These are phyloP conservation scores for Mandrillus leucophaeus DNA, from an alignment of 2,113 vertebrate genomes.

Conservation along the genomic window DNA sequence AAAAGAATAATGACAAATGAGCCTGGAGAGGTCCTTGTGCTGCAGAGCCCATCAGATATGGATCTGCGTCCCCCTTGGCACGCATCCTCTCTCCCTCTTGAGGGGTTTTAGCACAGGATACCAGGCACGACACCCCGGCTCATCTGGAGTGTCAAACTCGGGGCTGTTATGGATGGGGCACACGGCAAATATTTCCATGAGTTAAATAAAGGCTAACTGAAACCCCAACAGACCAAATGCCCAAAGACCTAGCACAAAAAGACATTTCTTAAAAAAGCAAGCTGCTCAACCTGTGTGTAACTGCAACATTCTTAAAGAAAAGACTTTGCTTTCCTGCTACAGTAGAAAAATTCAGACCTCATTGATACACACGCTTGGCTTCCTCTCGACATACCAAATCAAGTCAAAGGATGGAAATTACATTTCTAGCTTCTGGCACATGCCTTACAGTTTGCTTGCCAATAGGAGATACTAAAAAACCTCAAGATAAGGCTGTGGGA, in stretches of 20 bases:
- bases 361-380: fast-evolving
- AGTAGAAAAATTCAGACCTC: not conserved
- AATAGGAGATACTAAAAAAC: not conserved
- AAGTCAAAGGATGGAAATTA: fast-evolving
- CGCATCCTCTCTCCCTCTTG: not conserved
- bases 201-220: not conserved
- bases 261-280: not conserved
- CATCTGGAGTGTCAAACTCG: not conserved
- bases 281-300: not conserved
- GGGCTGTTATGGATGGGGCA: not conserved
- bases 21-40: not conserved
- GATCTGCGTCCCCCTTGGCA: not conserved
- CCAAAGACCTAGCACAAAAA: not conserved
- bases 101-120: not conserved
- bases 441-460: not conserved
- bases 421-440: not conserved
- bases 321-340: not conserved
- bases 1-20: not conserved
- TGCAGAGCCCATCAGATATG: fast-evolving
- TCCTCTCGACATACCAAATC: not conserved
- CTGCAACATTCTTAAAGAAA: not conserved
- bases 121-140: fast-evolving
- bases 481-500: not conserved
- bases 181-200: fast-evolving
- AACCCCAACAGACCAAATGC: not conserved